Evolutionary conservation across 2,888 invertebrate species (phyloP), one percentile per base, ranked within the genome.

Genomic region (Caenorhabditis sulstoni): DNA sequence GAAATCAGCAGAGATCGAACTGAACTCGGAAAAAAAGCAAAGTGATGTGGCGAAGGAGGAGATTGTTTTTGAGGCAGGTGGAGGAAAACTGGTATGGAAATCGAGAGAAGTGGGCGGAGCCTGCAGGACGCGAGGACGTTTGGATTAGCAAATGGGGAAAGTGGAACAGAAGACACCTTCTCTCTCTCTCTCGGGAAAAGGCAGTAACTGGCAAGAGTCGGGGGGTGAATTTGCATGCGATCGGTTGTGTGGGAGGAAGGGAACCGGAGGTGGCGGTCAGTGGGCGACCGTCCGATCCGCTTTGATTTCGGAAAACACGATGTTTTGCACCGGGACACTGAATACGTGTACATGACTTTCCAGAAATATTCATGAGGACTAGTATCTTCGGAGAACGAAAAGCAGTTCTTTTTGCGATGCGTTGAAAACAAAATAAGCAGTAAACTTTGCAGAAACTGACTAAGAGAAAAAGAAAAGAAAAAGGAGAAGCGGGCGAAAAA

Each of bases 1-100:
- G 22, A 45, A 59, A 23, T 14, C 20, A 20, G 11, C 22, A 41
- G 16, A 8, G 23, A 29, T 53, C 52, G 35, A 35, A 35, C 23
- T 41, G 41, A 55, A 68, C 55, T 65, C 20, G 50, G 20, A 39
- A 23, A 41, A 44, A 22, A 47, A 57, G 16, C 20, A 22, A 3
- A 12, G 22, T 23, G 23, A 29, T 49, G 39, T 37, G 20, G 35
- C 16, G 41, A 16, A 9, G n/a, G n/a, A n/a, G n/a, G 45, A 62
- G 29, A 65, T 47, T 57, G 47, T 55, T 45, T 55, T 66, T 55
- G 57, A 66, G n/a, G n/a, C n/a, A 39, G 22, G 49, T 23, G 39
- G 39, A 22, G 50, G 44, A 35, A 57, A 73, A 73, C 71, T 73
- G 71, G 71, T 73, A 44, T 45, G 22, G 57, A 39, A 62, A 37